Evolutionary conservation across 53 echinoderm and acorn worm species (phyloP).

Genomic region (Arbacia lixula): DNA sequence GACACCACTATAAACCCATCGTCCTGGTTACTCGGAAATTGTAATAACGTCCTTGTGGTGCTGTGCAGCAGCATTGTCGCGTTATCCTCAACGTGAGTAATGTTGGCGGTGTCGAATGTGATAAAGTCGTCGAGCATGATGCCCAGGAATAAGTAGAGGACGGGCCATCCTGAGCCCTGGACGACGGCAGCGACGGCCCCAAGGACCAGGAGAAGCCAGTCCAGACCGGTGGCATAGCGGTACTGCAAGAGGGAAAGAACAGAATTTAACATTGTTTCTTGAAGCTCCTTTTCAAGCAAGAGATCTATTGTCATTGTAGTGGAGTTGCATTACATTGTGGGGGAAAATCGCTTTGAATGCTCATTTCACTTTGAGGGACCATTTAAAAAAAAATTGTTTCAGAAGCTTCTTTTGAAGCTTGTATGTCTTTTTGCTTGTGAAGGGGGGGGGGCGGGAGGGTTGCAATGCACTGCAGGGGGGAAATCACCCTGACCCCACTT

Average conservation of each 20-base stretch:
- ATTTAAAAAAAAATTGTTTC: no score
- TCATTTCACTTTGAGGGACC: no score
- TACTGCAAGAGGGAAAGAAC: conserved; percentile 47
- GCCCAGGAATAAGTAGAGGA: conserved; percentile 65
- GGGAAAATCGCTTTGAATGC: no score
- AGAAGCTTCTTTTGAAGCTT: no score
- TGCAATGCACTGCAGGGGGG: no score
- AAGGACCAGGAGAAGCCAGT: conserved; percentile 56
- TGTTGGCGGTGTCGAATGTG: conserved; percentile 49
- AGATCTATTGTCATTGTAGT: no score
- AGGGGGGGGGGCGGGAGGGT: no score
- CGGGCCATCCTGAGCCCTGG: conserved; percentile 72
- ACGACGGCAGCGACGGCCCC: conserved; percentile 54
- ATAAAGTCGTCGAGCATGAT: conserved; percentile 69
- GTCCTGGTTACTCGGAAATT: neutral
- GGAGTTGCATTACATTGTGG: no score
- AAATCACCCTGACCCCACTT: no score
- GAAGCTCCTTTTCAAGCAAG: no score
- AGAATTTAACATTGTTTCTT: no score
- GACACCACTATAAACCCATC: conserved; percentile 27
- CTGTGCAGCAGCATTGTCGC: conserved; percentile 20
- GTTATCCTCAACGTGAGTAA: conserved; percentile 14
- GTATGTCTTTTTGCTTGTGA: no score
- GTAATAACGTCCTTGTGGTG: conserved; percentile 56
- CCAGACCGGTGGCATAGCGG: conserved; percentile 62